Evolutionary conservation across 64 coral and sea anemone species (phyloP).

Genomic region (Pocillopora verrucosa): DNA sequence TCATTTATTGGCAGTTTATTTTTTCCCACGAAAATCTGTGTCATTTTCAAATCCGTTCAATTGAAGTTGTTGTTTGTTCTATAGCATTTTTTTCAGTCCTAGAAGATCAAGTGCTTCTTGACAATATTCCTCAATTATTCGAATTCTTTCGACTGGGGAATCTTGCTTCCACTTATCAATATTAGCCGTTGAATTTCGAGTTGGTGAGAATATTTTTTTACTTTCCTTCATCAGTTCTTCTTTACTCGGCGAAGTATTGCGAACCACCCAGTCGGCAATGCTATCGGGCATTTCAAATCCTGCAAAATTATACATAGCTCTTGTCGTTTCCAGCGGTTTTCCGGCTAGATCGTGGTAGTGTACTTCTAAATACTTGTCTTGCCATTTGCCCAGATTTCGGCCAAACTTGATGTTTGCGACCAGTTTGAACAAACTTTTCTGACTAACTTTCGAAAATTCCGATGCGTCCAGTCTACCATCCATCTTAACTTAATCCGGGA

Average conservation of each 20-base stretch:
- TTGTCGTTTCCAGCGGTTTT: not conserved
- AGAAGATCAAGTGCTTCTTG: constrained; percentile 10
- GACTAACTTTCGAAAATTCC: not conserved
- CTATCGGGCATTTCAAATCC: constrained; percentile 2
- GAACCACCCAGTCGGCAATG: not conserved
- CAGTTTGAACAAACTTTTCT: not conserved
- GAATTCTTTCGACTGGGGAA: not conserved
- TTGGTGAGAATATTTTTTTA: not conserved
- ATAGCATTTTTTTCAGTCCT: not conserved
- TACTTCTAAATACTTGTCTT: not conserved
- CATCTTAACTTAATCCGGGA: not conserved
- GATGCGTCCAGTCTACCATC: constrained; percentile 2
- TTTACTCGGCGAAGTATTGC: constrained; percentile 9
- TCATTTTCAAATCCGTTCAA: too few relatives aligned
- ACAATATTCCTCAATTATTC: constrained; percentile 8
- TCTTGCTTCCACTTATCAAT: not conserved
- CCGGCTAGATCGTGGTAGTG: constrained; percentile 3
- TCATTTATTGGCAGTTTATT: too few relatives aligned
- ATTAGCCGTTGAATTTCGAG: constrained; percentile 3
- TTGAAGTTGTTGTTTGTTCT: not conserved
- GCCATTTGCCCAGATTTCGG: not conserved
- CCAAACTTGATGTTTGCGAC: constrained; percentile 13
- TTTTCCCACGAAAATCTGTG: too few relatives aligned
- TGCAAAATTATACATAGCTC: not conserved
- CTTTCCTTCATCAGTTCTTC: not conserved